Base-by-base conservation (phyloP, 2,113 vertebrate species). In the Irena cyanogastra region DNA sequence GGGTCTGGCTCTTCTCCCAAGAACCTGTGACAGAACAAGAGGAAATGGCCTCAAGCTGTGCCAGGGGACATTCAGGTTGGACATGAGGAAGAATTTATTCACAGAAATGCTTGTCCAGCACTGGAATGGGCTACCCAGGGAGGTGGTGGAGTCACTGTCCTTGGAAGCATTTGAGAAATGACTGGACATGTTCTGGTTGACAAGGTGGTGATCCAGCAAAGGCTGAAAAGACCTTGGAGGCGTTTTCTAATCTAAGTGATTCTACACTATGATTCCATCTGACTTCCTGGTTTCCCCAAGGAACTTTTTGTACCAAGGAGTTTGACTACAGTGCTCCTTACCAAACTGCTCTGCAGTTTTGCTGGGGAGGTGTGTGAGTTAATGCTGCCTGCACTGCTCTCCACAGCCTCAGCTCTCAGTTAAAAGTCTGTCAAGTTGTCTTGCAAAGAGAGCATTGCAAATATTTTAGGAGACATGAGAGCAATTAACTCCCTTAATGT, bases 311-410 rank as follows among this genome's bases (percentile, higher is more conserved):
- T 19, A 42, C 63, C 11, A 18, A 59, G 22, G 16, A 61, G 4
- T 22, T n/a, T 49, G 47, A 13, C 28, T 31, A 1, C 0, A 2
- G 11, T 37, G 31, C 22, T 69, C 16, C 28, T 78, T 59, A 18
- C 20, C 31, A 37, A 59, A 22, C 7, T 7, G 7, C 1, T 49
- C 13, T 54, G n/a, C 59, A 81, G 37, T 42, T 82, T 54, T 30
- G 13, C 5, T 30, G 21, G 10, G 7, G 13, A 66, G 16, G 6
- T 3, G 6, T 1, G 1, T 0, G 0, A 17, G 13, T 50, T 42
- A 30, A 26, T 17, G 41, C 11, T 49, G 16, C 31, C 44, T 84
- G 21, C 41, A 27, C 9, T 90, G 65, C 31, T 30, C 37, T 78
- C 66, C 54, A 28, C 8, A 53, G 77, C 19, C 50, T 66, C 47